These are phyloP conservation scores for Siniperca knerii DNA, from an alignment of 2,113 vertebrate species.

Conservation along the genomic window DNA sequence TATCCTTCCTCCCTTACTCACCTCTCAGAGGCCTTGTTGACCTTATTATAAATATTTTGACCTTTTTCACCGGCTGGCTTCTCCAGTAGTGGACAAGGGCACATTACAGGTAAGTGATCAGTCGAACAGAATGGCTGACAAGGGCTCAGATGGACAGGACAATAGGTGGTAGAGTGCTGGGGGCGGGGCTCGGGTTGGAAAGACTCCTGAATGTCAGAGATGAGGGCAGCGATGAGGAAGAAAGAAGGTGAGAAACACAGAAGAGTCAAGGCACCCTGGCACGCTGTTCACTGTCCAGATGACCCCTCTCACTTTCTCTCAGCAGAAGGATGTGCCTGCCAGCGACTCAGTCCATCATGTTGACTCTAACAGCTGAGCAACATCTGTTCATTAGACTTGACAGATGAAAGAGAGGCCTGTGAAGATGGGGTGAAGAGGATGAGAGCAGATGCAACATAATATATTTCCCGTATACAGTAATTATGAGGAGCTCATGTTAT, in stretches of 20 bases:
- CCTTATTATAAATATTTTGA: conserved; percentile 80
- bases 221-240: conserved; percentile 51
- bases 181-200: conserved; percentile 36
- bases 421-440: conserved; percentile 53
- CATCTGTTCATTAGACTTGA: conserved; percentile 88
- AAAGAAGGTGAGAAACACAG: conserved; percentile 65
- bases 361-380: conserved; percentile 83
- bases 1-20: conserved; percentile 19
- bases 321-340: conserved; percentile 78
- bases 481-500: conserved; percentile 39
- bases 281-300: conserved; percentile 72
- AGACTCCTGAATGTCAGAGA: conserved; percentile 73
- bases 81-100: conserved; percentile 70
- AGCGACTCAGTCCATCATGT: conserved; percentile 82
- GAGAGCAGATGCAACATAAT: conserved; percentile 47
- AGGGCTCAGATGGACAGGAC: conserved; percentile 75
- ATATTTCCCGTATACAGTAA: conserved; percentile 38
- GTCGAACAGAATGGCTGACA: conserved; percentile 79
- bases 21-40: conserved; percentile 65
- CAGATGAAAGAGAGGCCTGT: conserved; percentile 79
- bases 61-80: conserved; percentile 74
- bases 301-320: conserved; percentile 72
- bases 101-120: conserved; percentile 76
- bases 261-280: conserved; percentile 66
- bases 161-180: conserved; percentile 61